Evolutionary conservation across 2,888 invertebrate species (phyloP).

Genomic region (Achlya flavicornis): DNA sequence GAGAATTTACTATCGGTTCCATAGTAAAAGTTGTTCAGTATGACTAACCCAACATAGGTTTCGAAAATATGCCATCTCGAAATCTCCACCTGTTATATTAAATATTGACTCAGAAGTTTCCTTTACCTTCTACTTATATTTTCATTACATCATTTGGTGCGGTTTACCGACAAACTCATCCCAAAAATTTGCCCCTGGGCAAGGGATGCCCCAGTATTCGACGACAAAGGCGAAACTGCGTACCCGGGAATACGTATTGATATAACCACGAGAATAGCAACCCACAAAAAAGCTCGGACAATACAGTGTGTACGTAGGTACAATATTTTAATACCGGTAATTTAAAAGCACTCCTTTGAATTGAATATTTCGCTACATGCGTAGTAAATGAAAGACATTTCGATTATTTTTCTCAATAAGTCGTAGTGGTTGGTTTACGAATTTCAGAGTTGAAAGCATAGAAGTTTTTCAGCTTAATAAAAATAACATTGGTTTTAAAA

Average conservation of each 20-base stretch:
- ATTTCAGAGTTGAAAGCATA: too few relatives aligned
- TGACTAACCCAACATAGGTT: too few relatives aligned
- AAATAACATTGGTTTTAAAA: too few relatives aligned
- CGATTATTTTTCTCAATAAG: too few relatives aligned
- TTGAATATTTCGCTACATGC: neutral
- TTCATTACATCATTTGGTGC: slow-evolving; percentile 30
- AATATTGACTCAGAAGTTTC: neutral
- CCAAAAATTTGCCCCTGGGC: slow-evolving; percentile 40
- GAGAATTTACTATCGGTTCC: too few relatives aligned
- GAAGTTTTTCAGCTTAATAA: too few relatives aligned
- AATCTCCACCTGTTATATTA: too few relatives aligned
- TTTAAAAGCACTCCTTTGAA: too few relatives aligned
- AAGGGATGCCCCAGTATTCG: slow-evolving; percentile 39
- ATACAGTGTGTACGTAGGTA: neutral
- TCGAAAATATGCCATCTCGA: too few relatives aligned
- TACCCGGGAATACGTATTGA: slow-evolving; percentile 24
- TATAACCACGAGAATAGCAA: slow-evolving; percentile 18
- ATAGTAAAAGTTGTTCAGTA: too few relatives aligned
- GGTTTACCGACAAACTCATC: slow-evolving; percentile 38
- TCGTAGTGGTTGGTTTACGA: too few relatives aligned
- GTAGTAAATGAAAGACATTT: too few relatives aligned
- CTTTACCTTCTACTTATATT: neutral
- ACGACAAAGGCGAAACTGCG: slow-evolving; percentile 39
- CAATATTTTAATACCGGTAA: neutral
- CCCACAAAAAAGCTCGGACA: slow-evolving; percentile 25